Base-by-base conservation (phyloP, 1,140 invertebrate genomes). In the Mizuhopecten yessoensis region DNA sequence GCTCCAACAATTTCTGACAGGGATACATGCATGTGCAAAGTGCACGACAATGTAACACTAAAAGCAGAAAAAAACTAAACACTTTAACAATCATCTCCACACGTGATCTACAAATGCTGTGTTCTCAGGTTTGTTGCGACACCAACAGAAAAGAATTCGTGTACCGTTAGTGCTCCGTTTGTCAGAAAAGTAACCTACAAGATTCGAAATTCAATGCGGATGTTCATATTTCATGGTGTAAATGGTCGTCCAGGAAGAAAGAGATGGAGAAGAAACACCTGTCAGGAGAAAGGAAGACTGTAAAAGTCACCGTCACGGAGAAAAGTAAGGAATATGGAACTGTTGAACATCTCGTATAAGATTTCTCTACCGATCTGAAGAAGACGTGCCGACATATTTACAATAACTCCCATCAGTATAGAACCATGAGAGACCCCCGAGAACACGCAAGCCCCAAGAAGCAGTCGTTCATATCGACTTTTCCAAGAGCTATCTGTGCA, bases 21-120 rank as follows among this genome's bases (percentile, higher is more conserved):
- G 75, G 86, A 89, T 5, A 93, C 92, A 5, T 93, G 91, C 49
- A 33, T 87, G 20, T 93, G 92, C 36, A 93, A 93, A 42, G 86
- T 89, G n/a, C 92, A 93, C 88, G 91, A 91, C 15, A 93, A 91
- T 42, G 34, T 90, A 23, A 39, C 87, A 29, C 88, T 91, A n/a
- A 34, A 87, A 17, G 87, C 87, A 3, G 34, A n/a, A n/a, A 36
- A 0, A 42, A 75, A 29, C 87, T 93, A 10, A 33, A 57, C 33
- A 75, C 75, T 45, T 29, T 36, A 87, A 36, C 86, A 88, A 34
- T 90, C 10, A 57, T 93, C 23, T 49, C 39, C 34, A 90, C 90
- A 13, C 34, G 42, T 49, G 90, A 90, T 86, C 34, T 92, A 34
- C 33, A 88, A 42, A 86, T 75, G 20, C 29, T 91, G n/a, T 34